Evolutionary conservation across 2,888 invertebrate species (phyloP).

Genomic region (Cephus nigrinus): DNA sequence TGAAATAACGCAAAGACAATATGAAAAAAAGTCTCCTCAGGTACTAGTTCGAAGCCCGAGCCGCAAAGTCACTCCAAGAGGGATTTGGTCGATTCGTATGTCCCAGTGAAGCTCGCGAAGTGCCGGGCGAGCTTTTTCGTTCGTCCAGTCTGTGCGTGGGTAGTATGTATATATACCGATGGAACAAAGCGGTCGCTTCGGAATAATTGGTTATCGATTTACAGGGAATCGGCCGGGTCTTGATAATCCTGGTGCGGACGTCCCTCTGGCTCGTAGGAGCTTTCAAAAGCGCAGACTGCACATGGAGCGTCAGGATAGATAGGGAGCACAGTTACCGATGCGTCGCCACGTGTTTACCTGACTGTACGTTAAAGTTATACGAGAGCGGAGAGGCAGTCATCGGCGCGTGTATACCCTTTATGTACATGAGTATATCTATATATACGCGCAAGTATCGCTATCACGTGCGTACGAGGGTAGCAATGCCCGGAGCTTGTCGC

Average conservation of each 20-base stretch:
- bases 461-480: background rate
- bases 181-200: conserved; percentile 23
- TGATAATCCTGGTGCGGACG: background rate
- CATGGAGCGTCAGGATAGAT: background rate
- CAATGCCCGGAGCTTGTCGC: background rate
- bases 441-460: background rate
- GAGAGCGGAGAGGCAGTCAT: background rate
- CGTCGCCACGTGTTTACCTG: background rate
- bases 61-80: background rate
- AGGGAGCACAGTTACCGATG: background rate
- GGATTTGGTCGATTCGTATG: background rate
- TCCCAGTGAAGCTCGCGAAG: background rate
- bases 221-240: conserved; percentile 27
- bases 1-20: background rate
- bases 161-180: background rate
- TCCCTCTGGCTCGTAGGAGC: background rate
- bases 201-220: conserved; percentile 51
- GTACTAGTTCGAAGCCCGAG: background rate
- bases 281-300: background rate
- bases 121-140: background rate
- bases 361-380: background rate
- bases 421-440: background rate
- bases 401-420: background rate
- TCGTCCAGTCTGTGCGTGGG: background rate
- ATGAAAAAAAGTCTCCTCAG: no score